These are phyloP conservation scores for Platyura marginata DNA, from an alignment of 1,140 invertebrate genomes.

Conservation along the genomic window DNA sequence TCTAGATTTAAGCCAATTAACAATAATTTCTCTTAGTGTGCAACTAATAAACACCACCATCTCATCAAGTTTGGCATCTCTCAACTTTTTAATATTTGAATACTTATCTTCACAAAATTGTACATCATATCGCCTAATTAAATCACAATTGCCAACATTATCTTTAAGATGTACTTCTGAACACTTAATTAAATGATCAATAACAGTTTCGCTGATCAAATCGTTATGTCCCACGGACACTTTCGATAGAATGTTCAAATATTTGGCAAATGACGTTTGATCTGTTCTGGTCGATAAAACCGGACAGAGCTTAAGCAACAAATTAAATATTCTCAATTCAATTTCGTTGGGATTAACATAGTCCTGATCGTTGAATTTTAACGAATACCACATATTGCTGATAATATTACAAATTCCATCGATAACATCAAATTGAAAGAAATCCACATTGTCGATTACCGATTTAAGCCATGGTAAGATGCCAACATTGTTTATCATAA, in stretches of 20 bases:
- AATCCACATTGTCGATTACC: slow-evolving; percentile 14
- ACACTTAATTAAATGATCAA: not conserved
- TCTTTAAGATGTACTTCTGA: not conserved
- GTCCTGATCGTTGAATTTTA: slow-evolving; percentile 9
- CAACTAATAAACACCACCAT: not conserved
- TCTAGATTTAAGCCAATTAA: not conserved
- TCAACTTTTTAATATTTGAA: not conserved
- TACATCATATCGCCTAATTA: not conserved
- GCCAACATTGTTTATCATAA: slow-evolving; percentile 39
- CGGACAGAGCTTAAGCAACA: slow-evolving; percentile 12
- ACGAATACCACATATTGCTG: slow-evolving; percentile 20
- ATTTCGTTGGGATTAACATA: slow-evolving; percentile 9
- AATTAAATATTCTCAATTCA: slow-evolving; percentile 10
- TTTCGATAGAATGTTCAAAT: slow-evolving; percentile 13
- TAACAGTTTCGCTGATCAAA: not conserved
- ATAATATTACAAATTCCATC: slow-evolving; percentile 20
- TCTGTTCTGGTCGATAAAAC: slow-evolving; percentile 15
- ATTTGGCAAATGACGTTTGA: slow-evolving; percentile 9
- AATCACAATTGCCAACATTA: not conserved
- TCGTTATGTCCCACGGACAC: not conserved
- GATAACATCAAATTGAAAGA: slow-evolving; percentile 21
- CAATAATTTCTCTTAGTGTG: not conserved
- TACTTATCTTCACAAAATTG: not conserved
- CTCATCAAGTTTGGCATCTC: not conserved
- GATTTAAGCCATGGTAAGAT: slow-evolving; percentile 37